phyloP scores from a whole-genome alignment of 1,140 invertebrate genomes.

The Ceratitis capitata region DNA sequence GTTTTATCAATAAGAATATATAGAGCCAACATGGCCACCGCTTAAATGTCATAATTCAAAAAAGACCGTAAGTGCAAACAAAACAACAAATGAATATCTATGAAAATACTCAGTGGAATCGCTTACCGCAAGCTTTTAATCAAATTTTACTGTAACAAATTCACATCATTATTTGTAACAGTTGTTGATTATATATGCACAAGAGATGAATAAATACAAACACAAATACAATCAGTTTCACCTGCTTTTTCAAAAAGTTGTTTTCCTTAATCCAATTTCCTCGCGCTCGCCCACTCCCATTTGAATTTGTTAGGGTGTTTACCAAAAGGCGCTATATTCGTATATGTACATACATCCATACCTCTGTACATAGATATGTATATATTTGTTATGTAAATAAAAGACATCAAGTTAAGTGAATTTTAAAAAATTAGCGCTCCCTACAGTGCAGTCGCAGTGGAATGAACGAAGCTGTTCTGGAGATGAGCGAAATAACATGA shows the following conservation, averaged over 20 bases:
- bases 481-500: too few species aligned
- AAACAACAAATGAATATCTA: neutral
- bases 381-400: neutral
- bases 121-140: slow-evolving; percentile 1
- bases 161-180: too few species aligned
- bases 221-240: neutral
- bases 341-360: neutral
- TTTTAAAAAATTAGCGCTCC: too few species aligned
- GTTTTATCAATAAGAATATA: too few species aligned
- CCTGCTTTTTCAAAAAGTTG: neutral
- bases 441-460: too few species aligned
- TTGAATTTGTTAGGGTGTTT: neutral
- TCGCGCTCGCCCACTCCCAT: neutral
- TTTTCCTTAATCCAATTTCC: neutral
- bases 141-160: neutral
- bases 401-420: neutral
- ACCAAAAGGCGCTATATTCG: neutral
- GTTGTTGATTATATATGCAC: neutral
- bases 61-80: too few species aligned
- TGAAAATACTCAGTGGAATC: neutral
- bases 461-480: too few species aligned
- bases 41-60: too few species aligned
- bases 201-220: neutral
- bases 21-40: too few species aligned
- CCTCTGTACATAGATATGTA: too few species aligned